Percentiles rank a stretch among this genome's conserved stretches.
These are phyloP conservation scores for Enteromius fasciolatus DNA, from an alignment of 2,797 vertebrate genomes.

Conservation along the genomic window DNA sequence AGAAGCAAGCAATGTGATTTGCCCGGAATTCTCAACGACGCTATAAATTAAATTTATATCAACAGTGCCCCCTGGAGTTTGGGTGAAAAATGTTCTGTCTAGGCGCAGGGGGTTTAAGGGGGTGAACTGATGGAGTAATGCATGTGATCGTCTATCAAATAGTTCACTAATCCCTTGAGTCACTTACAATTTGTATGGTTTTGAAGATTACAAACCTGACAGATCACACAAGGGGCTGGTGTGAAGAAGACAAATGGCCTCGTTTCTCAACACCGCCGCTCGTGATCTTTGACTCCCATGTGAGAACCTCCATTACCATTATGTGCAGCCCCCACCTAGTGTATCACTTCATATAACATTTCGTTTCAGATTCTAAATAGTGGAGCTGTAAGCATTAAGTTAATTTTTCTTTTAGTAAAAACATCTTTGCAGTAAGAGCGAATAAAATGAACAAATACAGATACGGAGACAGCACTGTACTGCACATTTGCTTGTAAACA, in stretches of 20 bases:
- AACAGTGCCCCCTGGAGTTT: slow-evolving; percentile 62
- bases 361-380: not conserved
- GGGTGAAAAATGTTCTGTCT: not conserved
- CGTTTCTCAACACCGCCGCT: slow-evolving; percentile 43
- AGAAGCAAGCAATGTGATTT: not conserved
- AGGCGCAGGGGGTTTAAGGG: not conserved
- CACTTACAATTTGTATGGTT: slow-evolving; percentile 12
- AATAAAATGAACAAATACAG: not conserved
- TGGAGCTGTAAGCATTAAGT: not conserved
- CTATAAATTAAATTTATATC: slow-evolving; percentile 14
- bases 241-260: slow-evolving; percentile 42
- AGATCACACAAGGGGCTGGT: slow-evolving; percentile 32
- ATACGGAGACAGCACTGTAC: not conserved
- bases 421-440: not conserved
- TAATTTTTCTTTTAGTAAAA: not conserved
- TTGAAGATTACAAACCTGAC: slow-evolving; percentile 26
- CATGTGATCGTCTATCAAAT: slow-evolving; percentile 45
- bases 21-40: not conserved
- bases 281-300: slow-evolving; percentile 53
- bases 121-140: not conserved
- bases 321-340: slow-evolving; percentile 7
- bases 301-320: slow-evolving; percentile 48
- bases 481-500: not conserved
- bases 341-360: not conserved
- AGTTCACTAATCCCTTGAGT: slow-evolving; percentile 33